These are phyloP conservation scores for Mustela nigripes DNA, from an alignment of 2,113 vertebrate species.

Conservation along the genomic window DNA sequence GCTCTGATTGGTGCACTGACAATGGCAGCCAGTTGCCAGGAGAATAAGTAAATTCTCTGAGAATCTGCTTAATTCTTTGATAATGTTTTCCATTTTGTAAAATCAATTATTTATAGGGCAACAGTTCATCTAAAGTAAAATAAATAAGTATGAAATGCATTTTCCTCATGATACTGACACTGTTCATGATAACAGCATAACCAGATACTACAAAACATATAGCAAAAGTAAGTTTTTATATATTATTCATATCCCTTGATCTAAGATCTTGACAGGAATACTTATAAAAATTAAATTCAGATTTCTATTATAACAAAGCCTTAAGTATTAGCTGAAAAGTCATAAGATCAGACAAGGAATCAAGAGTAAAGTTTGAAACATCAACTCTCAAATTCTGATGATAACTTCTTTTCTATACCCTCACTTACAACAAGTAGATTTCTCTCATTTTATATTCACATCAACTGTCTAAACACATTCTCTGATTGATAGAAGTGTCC, in stretches of 20 bases:
- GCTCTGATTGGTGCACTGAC: constrained; percentile 54
- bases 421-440: background rate
- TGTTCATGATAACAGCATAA: background rate
- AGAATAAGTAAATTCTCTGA: constrained; percentile 38
- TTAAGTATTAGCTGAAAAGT: constrained; percentile 19
- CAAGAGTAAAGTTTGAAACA: background rate
- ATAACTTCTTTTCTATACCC: background rate
- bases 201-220: constrained; percentile 47
- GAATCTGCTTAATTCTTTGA: constrained; percentile 40
- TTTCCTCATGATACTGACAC: background rate
- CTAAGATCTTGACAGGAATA: constrained; percentile 27
- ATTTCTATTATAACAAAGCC: background rate
- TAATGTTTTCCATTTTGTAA: constrained; percentile 48
- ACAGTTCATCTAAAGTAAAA: constrained; percentile 46
- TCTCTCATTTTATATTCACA: constrained; percentile 12
- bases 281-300: constrained; percentile 39
- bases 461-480: background rate
- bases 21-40: constrained; percentile 1
- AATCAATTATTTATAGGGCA: constrained; percentile 73
- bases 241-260: constrained; percentile 52
- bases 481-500: background rate
- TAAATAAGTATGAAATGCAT: background rate
- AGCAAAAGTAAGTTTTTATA: constrained; percentile 33
- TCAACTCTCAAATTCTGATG: constrained; percentile 12
- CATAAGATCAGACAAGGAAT: background rate